Conservation (phyloP, 2,797 vertebrate genomes). For the Pelodytes ibericus region DNA sequence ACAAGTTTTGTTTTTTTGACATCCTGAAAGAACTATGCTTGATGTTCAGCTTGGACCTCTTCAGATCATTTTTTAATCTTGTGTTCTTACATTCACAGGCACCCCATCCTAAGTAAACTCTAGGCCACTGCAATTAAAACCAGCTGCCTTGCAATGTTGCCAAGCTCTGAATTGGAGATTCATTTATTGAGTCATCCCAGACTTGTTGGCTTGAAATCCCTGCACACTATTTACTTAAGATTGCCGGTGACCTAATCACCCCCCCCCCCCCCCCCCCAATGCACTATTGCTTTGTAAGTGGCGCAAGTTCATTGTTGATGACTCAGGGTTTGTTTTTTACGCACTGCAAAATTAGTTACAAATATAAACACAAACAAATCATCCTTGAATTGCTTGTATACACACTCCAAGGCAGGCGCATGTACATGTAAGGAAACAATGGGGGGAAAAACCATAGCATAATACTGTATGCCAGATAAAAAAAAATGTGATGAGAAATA, state of each 20-base stretch:
- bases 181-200: constrained; percentile 49
- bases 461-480: too few relatives aligned
- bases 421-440: too few relatives aligned
- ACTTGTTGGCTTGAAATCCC: constrained; percentile 36
- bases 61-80: constrained; percentile 27
- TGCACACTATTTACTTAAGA: constrained; percentile 33
- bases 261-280: constrained; percentile 20
- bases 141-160: constrained; percentile 35
- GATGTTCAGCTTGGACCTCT: background rate
- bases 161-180: constrained; percentile 35
- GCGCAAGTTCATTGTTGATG: constrained; percentile 22
- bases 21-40: background rate
- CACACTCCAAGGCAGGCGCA: too few relatives aligned
- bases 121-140: constrained; percentile 17
- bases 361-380: too few relatives aligned
- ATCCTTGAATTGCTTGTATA: too few relatives aligned
- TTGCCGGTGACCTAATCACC: constrained; percentile 26
- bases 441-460: too few relatives aligned
- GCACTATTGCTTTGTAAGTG: background rate
- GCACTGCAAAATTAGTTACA: too few relatives aligned
- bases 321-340: background rate
- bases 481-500: too few relatives aligned
- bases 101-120: constrained; percentile 44
- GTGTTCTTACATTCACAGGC: constrained; percentile 18
- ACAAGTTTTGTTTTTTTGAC: too few relatives aligned